These are phyloP conservation scores for Sinotaia quadrata DNA, from an alignment of 2,888 invertebrate genomes.

Conservation along the genomic window DNA sequence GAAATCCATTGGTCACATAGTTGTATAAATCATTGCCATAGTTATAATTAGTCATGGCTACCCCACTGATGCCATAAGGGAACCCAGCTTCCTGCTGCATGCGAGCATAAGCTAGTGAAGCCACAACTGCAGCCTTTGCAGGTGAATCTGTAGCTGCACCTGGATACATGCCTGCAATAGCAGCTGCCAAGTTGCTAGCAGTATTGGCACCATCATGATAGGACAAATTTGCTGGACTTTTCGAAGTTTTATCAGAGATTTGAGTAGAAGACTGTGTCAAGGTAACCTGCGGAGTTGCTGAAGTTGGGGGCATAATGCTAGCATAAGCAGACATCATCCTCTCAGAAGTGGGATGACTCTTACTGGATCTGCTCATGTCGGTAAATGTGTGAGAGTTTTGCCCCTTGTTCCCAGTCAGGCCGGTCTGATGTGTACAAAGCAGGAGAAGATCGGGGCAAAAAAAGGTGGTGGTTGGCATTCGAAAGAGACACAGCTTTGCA, in stretches of 20 bases:
- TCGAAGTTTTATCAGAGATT: constrained; percentile 1
- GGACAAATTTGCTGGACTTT: constrained; percentile 22
- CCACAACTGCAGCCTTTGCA: constrained; percentile 4
- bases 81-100: constrained; percentile 41
- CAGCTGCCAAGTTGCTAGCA: constrained; percentile 9
- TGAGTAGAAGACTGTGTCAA: not conserved
- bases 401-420: not conserved
- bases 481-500: not conserved
- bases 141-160: not conserved
- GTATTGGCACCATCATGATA: constrained; percentile 17
- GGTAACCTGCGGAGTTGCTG: not conserved
- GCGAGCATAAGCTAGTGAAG: constrained; percentile 28
- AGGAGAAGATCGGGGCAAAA: not conserved
- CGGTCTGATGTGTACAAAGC: not conserved
- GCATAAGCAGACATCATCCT: constrained; percentile 9
- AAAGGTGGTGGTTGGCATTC: not conserved
- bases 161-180: not conserved
- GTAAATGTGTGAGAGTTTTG: not conserved
- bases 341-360: constrained; percentile 33
- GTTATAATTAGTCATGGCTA: constrained; percentile 62
- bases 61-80: constrained; percentile 64
- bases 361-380: constrained; percentile 33
- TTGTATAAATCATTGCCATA: constrained; percentile 62
- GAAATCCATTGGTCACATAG: constrained; percentile 63
- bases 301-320: not conserved